Base-by-base conservation (phyloP, 2,797 vertebrate genomes). In the Podargus strigoides region DNA sequence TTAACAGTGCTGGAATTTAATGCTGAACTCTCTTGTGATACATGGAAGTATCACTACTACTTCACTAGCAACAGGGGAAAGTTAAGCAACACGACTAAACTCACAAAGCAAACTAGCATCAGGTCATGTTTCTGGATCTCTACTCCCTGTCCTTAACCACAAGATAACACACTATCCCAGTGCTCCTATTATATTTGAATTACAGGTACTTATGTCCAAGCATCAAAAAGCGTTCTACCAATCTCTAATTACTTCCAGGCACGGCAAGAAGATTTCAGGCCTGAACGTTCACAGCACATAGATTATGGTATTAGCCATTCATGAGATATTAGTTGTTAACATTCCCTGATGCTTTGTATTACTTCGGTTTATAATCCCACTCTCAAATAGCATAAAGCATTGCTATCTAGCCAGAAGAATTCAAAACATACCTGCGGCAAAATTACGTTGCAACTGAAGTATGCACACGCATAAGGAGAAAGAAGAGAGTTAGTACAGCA, bases 11-110 rank as follows among this genome's bases (percentile, higher is more conserved):
- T 53, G 60, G 66, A 88, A 94, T 88, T 66, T 70, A 86, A 84
- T 10, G 41, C 62, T 55, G 50, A 88, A 84, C 55, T 93, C 92
- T 78, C 85, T 28, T 6, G 79, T 56, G 87, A 75, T 26, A 47
- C 62, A 73, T 73, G 12, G 58, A 92, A 87, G 22, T 13, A 73
- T 26, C 62, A 17, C 69, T 52, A n/a, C 62, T 10, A 23, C 81
- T 76, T 72, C 81, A 86, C 60, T 64, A 73, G 52, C 89, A 64
- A 58, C 92, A 75, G 36, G 73, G 92, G 85, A 75, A 94, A 86
- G 87, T 78, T 68, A 87, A 87, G 85, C 53, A 91, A 78, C 69
- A 52, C 0, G 2, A 87, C 69, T 64, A 28, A 89, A 89, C 28
- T 76, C 87, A 73, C 59, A 62, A 47, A 72, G 70, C 79, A 87